A percentile compares a stretch with the other conserved stretches of the same genome.
Evolutionary conservation across 53 echinoderm and acorn worm species (phyloP).

Genomic region (Zoroaster sp.): DNA sequence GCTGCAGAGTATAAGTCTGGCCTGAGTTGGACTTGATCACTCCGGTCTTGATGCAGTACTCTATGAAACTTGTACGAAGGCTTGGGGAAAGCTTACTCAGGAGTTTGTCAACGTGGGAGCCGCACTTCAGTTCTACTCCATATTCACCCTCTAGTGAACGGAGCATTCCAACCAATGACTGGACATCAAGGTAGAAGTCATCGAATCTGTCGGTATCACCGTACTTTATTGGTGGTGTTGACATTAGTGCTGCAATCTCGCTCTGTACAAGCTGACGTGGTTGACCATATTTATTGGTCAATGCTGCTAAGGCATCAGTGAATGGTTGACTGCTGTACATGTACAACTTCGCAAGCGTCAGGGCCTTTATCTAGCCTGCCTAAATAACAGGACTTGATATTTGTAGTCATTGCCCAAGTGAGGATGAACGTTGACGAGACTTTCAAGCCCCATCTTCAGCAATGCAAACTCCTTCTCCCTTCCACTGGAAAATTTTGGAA

Average conservation of each 20-base stretch:
- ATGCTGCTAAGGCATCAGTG: not conserved
- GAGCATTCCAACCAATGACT: not conserved
- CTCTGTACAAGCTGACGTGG: not conserved
- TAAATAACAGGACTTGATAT: not conserved
- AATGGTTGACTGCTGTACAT: not conserved
- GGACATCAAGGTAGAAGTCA: not conserved
- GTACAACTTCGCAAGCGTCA: not conserved
- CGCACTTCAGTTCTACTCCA: constrained; percentile 5
- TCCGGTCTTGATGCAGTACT: not conserved
- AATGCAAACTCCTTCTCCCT: no score
- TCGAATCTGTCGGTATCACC: not conserved
- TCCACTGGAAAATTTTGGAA: no score
- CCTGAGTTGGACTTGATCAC: not conserved
- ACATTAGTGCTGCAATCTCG: not conserved
- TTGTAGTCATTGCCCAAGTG: not conserved
- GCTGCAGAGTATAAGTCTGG: not conserved
- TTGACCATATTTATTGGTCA: not conserved
- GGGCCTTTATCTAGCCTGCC: not conserved
- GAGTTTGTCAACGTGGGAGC: constrained; percentile 16
- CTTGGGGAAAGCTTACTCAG: not conserved
- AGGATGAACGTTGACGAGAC: not conserved
- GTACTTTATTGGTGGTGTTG: not conserved
- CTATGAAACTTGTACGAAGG: not conserved
- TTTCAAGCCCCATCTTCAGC: not conserved
- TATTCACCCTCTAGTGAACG: not conserved